Conservation (phyloP, 2,888 invertebrate species). For the Tillus elongatus region DNA sequence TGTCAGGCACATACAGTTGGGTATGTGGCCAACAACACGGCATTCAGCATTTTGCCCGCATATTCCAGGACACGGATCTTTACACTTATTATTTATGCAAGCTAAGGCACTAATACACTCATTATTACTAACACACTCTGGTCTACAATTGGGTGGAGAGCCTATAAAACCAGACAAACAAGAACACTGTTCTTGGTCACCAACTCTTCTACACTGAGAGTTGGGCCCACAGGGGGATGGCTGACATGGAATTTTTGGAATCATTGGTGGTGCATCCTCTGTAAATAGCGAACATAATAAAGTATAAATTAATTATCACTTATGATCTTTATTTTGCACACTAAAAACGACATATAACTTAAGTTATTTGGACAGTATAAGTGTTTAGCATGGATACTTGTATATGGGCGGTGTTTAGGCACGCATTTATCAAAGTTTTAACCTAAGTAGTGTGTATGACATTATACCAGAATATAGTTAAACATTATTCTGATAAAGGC, state of each 20-base stretch:
- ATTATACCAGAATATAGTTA: too few relatives aligned
- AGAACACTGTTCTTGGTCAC: conserved; percentile 63
- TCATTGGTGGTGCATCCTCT: conserved; percentile 35
- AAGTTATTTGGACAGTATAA: too few relatives aligned
- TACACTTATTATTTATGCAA: conserved; percentile 65
- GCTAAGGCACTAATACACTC: conserved; percentile 62
- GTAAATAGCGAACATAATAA: too few relatives aligned
- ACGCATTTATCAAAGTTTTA: too few relatives aligned
- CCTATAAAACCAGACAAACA: conserved; percentile 63
- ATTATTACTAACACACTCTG: conserved; percentile 62
- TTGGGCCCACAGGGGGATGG: conserved; percentile 75
- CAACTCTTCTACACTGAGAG: conserved; percentile 48
- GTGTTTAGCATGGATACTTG: too few relatives aligned
- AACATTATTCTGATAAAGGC: too few relatives aligned
- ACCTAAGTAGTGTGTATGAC: too few relatives aligned
- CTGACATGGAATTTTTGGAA: conserved; percentile 52
- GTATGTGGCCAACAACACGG: conserved; percentile 66
- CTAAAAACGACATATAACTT: too few relatives aligned
- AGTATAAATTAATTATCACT: too few relatives aligned
- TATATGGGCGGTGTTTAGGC: too few relatives aligned
- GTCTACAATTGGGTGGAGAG: conserved; percentile 62
- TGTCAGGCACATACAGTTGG: conserved; percentile 64
- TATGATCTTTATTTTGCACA: too few relatives aligned
- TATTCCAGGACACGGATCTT: conserved; percentile 61
- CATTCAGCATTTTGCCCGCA: conserved; percentile 68